Evolutionary conservation across 2,113 vertebrate genomes (phyloP).

Genomic region (Hypanus sabinus): DNA sequence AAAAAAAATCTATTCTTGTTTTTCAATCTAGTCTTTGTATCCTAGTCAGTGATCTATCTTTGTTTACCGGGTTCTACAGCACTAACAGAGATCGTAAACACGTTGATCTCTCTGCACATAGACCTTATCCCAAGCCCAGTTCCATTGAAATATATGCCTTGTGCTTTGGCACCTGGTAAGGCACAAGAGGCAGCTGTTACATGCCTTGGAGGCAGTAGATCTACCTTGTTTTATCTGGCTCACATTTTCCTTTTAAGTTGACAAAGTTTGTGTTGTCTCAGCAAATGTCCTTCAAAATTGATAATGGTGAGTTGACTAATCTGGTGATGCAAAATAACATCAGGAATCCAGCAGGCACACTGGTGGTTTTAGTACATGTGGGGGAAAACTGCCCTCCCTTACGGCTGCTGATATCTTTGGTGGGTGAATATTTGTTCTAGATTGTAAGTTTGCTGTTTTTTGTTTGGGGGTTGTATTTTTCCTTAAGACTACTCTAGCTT

Average conservation of each 20-base stretch:
- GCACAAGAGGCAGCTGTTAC: background rate
- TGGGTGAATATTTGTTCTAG: background rate
- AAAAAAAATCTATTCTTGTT: background rate
- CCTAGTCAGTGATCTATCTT: background rate
- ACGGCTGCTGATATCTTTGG: background rate
- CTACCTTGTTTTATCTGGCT: too few relatives aligned
- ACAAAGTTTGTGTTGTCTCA: background rate
- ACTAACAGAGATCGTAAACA: background rate
- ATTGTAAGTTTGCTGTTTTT: background rate
- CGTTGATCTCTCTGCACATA: background rate
- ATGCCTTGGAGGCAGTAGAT: too few relatives aligned
- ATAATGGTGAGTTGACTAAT: background rate
- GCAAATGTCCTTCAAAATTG: background rate
- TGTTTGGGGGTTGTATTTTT: background rate
- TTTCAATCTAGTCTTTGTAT: background rate
- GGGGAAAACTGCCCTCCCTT: background rate
- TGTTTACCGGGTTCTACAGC: background rate
- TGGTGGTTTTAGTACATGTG: background rate
- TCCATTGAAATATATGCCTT: background rate
- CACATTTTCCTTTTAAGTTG: too few relatives aligned
- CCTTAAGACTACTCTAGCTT: background rate
- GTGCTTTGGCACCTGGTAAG: background rate
- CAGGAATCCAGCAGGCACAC: background rate
- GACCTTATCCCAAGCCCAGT: background rate
- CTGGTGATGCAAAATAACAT: background rate